Evolutionary conservation across 1,140 invertebrate genomes (phyloP), one percentile per base, ranked within the genome.

Genomic region (Euschistus heros): DNA sequence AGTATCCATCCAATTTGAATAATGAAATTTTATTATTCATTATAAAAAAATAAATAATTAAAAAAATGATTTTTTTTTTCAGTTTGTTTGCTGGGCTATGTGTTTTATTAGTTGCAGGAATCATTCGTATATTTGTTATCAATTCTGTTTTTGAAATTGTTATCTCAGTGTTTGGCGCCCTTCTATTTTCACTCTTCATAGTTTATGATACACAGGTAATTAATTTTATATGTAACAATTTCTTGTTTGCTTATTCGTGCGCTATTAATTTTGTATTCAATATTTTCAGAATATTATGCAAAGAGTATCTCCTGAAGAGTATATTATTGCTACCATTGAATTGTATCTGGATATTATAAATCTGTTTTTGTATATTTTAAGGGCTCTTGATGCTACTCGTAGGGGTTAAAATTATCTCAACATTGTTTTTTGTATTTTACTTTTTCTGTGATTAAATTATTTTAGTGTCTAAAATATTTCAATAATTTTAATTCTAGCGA

Each of bases 311-410:
- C 80, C 86, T 0, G 87, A 89, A 73, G 87, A 89, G 71, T 89
- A 89, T 71, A 86, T 90, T 67, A 69, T 86, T 37, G 87, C 85
- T 1, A 88, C 89, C 14, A 88, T 93, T 68, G 88, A 88, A 72
- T 80, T 94, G 5, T 94, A 94, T 72, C 76, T 92, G 75, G 90
- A 93, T 74, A 92, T 93, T 62, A 80, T 93, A 50, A 92, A 93
- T 74, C 78, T 93, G 47, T 94, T 94, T 75, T 71, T 93, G 2
- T 82, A 91, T 75, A 87, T 92, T 68, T 77, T 93, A n/a, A 79
- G 87, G 62, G 82, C 85, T 66, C 75, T 88, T 42, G 82, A 70
- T 59, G 67, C 66, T 46, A 33, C 62, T 37, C 37, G 62, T 15
- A 52, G 66, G 24, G 26, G 24, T 22, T 67, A 67, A 24, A 20